Percentiles rank a stretch among this genome's conserved stretches.
phyloP scores from a whole-genome alignment of 2,888 invertebrate genomes.

The Zygothrica quintamaculata region DNA sequence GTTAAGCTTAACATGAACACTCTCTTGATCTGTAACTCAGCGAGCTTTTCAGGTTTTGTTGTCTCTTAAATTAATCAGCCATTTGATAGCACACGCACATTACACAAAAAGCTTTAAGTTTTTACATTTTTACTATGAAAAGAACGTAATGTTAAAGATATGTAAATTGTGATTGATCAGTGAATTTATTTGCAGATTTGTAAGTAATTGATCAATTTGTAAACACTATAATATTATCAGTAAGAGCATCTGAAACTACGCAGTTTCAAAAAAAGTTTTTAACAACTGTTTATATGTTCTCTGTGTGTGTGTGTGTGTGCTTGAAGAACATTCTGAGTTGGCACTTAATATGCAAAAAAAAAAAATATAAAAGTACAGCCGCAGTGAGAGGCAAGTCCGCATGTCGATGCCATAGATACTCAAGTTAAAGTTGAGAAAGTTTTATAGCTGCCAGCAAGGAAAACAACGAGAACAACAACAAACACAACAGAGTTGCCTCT shows the following conservation, averaged over 20 bases:
- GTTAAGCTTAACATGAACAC: slow-evolving; percentile 27
- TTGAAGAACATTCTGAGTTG: slow-evolving; percentile 16
- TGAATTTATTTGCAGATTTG: too few relatives aligned
- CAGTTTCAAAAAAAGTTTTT: slow-evolving; percentile 18
- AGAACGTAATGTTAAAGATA: too few relatives aligned
- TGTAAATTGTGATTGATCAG: too few relatives aligned
- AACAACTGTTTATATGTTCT: slow-evolving; percentile 27
- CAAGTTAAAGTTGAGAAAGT: slow-evolving; percentile 51
- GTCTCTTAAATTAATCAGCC: slow-evolving; percentile 41
- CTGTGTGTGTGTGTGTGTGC: background rate
- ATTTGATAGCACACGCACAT: slow-evolving; percentile 40
- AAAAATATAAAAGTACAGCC: slow-evolving; percentile 1
- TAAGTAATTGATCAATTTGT: background rate
- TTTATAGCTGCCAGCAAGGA: slow-evolving; percentile 43
- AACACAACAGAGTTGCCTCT: slow-evolving; percentile 3
- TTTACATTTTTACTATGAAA: background rate
- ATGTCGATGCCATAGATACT: slow-evolving; percentile 30
- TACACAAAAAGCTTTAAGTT: background rate
- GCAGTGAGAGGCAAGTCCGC: slow-evolving; percentile 17
- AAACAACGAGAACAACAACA: slow-evolving; percentile 14
- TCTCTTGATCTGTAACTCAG: slow-evolving; percentile 25
- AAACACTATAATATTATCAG: background rate
- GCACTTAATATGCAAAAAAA: slow-evolving; percentile 33
- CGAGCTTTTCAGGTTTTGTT: slow-evolving; percentile 25
- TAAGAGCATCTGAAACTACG: too few relatives aligned